phyloP scores from a whole-genome alignment of 1,140 invertebrate genomes.

The Drosophila rhopaloa region DNA sequence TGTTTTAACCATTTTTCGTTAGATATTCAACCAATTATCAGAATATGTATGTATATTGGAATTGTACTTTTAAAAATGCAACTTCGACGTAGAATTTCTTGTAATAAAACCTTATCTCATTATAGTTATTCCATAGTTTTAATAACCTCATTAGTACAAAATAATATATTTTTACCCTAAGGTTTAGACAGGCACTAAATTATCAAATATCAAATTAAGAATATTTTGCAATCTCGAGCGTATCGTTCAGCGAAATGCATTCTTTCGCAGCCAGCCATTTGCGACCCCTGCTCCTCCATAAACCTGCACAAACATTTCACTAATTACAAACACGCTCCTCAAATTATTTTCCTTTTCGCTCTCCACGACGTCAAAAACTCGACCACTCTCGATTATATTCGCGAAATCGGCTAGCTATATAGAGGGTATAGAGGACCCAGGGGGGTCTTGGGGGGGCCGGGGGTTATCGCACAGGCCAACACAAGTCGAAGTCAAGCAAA shows the following conservation, averaged over 20 bases:
- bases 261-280: not conserved
- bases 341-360: conserved; percentile 31
- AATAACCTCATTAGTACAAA: not conserved
- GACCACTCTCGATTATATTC: conserved; percentile 27
- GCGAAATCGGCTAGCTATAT: conserved; percentile 38
- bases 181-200: not conserved
- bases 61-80: no score
- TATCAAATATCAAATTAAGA: conserved; percentile 20
- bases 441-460: conserved; percentile 4
- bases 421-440: conserved; percentile 1
- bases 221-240: conserved; percentile 6
- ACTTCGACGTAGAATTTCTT: no score
- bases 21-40: no score
- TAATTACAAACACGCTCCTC: conserved; percentile 52
- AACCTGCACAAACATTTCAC: conserved; percentile 53
- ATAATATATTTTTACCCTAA: no score
- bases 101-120: no score
- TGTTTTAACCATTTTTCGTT: no score
- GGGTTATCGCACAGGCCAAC: conserved; percentile 56
- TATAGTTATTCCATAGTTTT: not conserved
- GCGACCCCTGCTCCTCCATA: not conserved
- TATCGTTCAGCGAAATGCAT: conserved; percentile 26
- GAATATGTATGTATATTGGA: no score
- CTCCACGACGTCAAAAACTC: not conserved
- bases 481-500: conserved; percentile 60